phyloP scores from a whole-genome alignment of 2,888 invertebrate genomes.

The Scaptomyza polygonia region DNA sequence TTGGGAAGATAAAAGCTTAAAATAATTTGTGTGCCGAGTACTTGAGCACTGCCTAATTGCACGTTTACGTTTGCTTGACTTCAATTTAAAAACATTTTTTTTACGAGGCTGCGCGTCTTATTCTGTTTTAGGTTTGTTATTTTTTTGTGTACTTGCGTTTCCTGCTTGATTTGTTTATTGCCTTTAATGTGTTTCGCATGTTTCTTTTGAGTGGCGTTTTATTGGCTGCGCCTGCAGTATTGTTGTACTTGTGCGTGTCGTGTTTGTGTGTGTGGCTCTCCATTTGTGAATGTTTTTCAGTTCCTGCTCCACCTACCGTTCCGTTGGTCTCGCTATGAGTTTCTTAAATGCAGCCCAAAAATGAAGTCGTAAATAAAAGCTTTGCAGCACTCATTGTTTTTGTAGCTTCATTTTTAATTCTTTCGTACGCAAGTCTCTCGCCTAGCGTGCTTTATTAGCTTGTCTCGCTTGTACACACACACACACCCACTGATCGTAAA shows the following conservation, averaged over 20 bases:
- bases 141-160: slow-evolving; percentile 45
- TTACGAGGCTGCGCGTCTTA: slow-evolving; percentile 37
- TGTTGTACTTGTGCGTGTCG: slow-evolving; percentile 7
- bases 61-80: slow-evolving; percentile 52
- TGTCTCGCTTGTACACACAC: slow-evolving; percentile 28
- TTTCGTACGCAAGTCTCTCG: slow-evolving; percentile 25
- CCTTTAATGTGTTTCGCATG: slow-evolving; percentile 77
- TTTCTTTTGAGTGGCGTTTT: slow-evolving; percentile 63
- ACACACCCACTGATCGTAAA: slow-evolving; percentile 27
- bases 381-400: slow-evolving; percentile 36
- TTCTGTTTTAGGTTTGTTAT: slow-evolving; percentile 11
- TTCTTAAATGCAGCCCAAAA: slow-evolving; percentile 38
- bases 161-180: slow-evolving; percentile 80
- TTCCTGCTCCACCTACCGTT: slow-evolving; percentile 14
- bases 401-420: slow-evolving; percentile 18
- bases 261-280: slow-evolving; percentile 7
- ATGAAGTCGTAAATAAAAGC: slow-evolving; percentile 60
- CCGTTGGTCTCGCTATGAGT: slow-evolving; percentile 53
- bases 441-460: slow-evolving; percentile 62
- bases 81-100: slow-evolving; percentile 49
- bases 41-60: slow-evolving; percentile 54
- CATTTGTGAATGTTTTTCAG: slow-evolving; percentile 3
- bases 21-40: slow-evolving; percentile 34
- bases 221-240: slow-evolving; percentile 58
- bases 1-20: slow-evolving; percentile 1